Evolutionary conservation across 92 coral and sea anemone species (phyloP), one percentile per base, ranked within the genome.

Genomic region (Virgularia gustaviana): DNA sequence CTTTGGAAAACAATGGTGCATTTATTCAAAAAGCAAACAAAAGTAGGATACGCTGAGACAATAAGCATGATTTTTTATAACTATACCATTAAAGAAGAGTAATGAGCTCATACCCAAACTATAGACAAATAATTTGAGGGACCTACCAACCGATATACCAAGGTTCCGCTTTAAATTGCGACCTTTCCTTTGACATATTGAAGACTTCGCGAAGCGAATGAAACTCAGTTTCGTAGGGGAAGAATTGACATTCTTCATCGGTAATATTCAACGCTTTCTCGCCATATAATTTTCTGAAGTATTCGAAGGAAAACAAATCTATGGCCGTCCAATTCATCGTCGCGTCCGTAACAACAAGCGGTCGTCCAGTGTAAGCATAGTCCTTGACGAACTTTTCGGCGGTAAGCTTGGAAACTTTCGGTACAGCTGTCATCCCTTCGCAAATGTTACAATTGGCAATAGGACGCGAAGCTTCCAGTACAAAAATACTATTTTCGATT

Each of bases 101-200:
- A 6, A 36, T 37, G 39, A 15, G 1, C 16, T 18, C 28, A 49
- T 2, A 13, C 18, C n/a, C 33, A 54, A 16, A 52, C 16, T 22
- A 35, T 2, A 33, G 54, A 16, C 25, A 19, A 2, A 7, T 23
- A 83, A n/a, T n/a, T n/a, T n/a, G n/a, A n/a, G n/a, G n/a, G n/a
- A n/a, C 96, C 78, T 82, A 89, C 99, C 99, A 94, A 4, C 99
- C 99, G 72, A 94, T 77, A 61, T 94, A 94, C 99, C 99, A 94
- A 1, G 99, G 99, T 24, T 89, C 88, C 11, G 73, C 88, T 73
- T 85, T 85, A 65, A 90, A 81, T 31, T 94, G 88, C 0, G 90
- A 81, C 60, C 99, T 73, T 25, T 82, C 96, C 62, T 87, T 87
- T 15, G 99, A 76, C 99, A 94, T 94, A 22, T 81, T 73, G 31